Evolutionary conservation across 2,797 vertebrate species (phyloP).

Genomic region (Phataginus tricuspis): DNA sequence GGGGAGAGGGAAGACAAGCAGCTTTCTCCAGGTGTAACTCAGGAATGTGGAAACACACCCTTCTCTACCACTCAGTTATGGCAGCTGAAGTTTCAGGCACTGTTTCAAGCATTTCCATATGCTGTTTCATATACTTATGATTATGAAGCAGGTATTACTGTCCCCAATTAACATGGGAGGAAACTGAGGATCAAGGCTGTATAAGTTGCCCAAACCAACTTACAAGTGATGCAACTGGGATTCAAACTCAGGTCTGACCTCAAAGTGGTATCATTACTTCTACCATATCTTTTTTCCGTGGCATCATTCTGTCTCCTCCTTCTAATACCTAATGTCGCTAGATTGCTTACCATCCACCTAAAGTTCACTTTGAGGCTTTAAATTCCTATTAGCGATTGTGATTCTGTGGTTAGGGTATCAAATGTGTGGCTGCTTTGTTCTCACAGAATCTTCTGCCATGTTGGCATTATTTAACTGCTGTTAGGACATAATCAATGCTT

Average conservation of each 20-base stretch:
- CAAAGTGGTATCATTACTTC: neutral
- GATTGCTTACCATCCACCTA: neutral
- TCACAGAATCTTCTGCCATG: neutral
- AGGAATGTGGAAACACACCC: neutral
- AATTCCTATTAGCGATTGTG: slow-evolving; percentile 22
- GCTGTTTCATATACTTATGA: neutral
- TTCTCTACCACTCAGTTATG: neutral
- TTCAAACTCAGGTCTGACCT: slow-evolving; percentile 26
- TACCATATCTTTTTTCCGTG: neutral
- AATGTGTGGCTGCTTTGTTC: neutral
- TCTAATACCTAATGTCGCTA: neutral
- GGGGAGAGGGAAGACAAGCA: neutral
- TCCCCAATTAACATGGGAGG: neutral
- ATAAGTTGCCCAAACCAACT: neutral
- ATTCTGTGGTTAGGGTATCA: neutral
- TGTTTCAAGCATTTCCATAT: neutral
- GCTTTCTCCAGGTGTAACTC: neutral
- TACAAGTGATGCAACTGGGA: neutral
- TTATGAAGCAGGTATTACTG: neutral
- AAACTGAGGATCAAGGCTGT: neutral
- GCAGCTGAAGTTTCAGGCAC: neutral
- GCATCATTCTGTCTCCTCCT: slow-evolving; percentile 21
- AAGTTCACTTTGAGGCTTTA: slow-evolving; percentile 41
- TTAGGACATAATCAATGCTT: slow-evolving; percentile 13
- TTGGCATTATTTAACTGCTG: slow-evolving; percentile 46